Evolutionary conservation across 2,113 vertebrate species (phyloP).

Genomic region (Sinocyclocheilus rhinocerous): DNA sequence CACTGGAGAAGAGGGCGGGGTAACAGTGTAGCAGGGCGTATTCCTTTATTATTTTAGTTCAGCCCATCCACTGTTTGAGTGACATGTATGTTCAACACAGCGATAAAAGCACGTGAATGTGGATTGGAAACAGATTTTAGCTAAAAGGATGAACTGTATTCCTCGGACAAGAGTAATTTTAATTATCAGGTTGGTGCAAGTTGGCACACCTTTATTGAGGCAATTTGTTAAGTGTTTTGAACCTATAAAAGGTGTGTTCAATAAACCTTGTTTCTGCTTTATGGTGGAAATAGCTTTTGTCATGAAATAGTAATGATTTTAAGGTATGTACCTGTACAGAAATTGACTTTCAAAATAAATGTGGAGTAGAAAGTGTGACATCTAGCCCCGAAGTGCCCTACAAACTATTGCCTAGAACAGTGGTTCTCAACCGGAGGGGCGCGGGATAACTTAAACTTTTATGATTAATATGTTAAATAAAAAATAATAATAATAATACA

Average conservation of each 20-base stretch:
- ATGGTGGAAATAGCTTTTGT: background rate
- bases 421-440: too few relatives aligned
- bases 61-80: constrained; percentile 68
- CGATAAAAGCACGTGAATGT: background rate
- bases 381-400: background rate
- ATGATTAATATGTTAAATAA: too few relatives aligned
- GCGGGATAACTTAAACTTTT: too few relatives aligned
- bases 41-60: constrained; percentile 54
- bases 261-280: too few relatives aligned
- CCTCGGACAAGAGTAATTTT: background rate
- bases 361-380: background rate
- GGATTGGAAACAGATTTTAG: background rate
- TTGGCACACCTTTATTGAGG: background rate
- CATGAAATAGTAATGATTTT: background rate
- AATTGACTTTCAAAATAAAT: background rate
- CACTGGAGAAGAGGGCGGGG: constrained; percentile 68
- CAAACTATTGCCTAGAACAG: background rate
- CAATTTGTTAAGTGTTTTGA: background rate
- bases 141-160: background rate
- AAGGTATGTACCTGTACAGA: background rate
- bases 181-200: background rate
- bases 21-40: constrained; percentile 72
- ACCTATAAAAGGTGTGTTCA: too few relatives aligned
- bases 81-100: background rate
- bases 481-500: too few relatives aligned